phyloP scores from a whole-genome alignment of 2,113 vertebrate species.

The Albula glossodonta region DNA sequence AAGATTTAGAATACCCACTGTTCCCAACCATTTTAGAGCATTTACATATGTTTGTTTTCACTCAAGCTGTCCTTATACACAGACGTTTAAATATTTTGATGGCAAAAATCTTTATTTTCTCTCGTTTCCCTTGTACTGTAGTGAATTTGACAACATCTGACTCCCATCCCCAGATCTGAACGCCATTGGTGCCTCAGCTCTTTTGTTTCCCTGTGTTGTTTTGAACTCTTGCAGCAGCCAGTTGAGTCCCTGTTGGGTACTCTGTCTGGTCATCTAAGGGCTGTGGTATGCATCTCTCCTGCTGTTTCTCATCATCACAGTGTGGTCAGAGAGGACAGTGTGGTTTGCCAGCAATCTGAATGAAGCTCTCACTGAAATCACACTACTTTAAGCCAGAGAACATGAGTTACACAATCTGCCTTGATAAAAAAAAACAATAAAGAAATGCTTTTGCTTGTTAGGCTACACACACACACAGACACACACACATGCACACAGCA shows the following conservation, averaged over 20 bases:
- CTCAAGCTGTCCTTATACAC: neutral
- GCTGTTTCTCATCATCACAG: neutral
- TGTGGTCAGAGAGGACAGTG: neutral
- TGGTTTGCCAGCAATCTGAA: neutral
- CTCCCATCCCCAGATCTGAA: neutral
- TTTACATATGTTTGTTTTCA: conserved; percentile 7
- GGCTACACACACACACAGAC: conserved; percentile 21
- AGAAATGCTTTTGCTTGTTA: neutral
- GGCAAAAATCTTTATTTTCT: neutral
- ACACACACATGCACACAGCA: conserved; percentile 20
- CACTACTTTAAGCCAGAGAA: neutral
- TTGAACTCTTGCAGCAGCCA: neutral
- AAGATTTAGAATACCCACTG: conserved; percentile 21
- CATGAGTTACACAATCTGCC: neutral
- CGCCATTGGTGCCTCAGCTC: neutral
- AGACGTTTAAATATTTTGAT: neutral
- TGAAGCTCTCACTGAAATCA: neutral
- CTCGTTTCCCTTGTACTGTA: neutral
- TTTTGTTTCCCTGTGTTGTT: neutral
- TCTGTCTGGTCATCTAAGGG: neutral
- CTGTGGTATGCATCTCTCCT: neutral
- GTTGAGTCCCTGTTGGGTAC: neutral
- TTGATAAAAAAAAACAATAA: neutral
- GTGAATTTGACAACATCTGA: neutral
- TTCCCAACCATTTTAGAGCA: neutral